A percentile compares a stretch with the other conserved stretches of the same genome.
Evolutionary conservation across 2,888 invertebrate species (phyloP).

Genomic region (Diarsia brunnea): DNA sequence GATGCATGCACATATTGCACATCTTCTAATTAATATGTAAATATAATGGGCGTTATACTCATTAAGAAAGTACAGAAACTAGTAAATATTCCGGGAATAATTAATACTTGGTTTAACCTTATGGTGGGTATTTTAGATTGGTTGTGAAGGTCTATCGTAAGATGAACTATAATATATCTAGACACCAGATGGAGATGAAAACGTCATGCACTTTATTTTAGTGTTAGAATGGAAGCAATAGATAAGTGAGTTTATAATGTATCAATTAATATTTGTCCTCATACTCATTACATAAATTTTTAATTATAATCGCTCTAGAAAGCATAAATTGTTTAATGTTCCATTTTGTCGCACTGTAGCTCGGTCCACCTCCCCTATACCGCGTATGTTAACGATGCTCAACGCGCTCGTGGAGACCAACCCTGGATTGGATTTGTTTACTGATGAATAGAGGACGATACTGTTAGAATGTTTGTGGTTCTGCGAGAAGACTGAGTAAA

Average conservation of each 20-base stretch:
- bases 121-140: constrained; percentile 12
- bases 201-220: not conserved
- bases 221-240: not conserved
- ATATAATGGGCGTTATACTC: constrained; percentile 32
- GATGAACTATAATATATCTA: constrained; percentile 17
- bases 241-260: not conserved
- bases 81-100: constrained; percentile 33
- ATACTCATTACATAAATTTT: too few species aligned
- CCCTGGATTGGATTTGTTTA: too few species aligned
- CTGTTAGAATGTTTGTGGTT: too few species aligned
- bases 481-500: too few species aligned
- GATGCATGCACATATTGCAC: constrained; percentile 18
- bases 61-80: constrained; percentile 40
- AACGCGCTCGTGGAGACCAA: too few species aligned
- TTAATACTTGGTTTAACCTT: constrained; percentile 45
- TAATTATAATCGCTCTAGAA: too few species aligned
- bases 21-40: constrained; percentile 47
- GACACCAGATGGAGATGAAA: not conserved
- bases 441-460: too few species aligned
- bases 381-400: too few species aligned
- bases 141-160: constrained; percentile 17
- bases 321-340: too few species aligned
- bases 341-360: too few species aligned
- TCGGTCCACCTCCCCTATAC: too few species aligned
- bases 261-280: not conserved